phyloP scores from a whole-genome alignment of 2,113 vertebrate species.

The Anhinga anhinga region DNA sequence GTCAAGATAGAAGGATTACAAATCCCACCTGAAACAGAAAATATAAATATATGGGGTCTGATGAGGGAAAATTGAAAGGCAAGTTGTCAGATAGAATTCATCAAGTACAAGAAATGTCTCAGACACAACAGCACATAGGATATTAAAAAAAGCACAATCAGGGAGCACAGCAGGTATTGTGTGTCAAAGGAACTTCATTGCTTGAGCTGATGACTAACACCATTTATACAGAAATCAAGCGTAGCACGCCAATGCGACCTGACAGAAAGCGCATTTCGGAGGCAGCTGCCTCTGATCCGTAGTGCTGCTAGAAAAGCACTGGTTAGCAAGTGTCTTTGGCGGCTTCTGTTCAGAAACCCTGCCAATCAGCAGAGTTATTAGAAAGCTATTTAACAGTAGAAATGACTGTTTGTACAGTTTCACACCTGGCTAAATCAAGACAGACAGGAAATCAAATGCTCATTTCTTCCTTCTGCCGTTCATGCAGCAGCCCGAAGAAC shows the following conservation, averaged over 20 bases:
- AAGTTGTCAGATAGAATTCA: neutral
- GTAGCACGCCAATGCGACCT: neutral
- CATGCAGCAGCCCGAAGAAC: neutral
- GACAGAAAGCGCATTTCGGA: neutral
- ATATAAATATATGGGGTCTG: neutral
- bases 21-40: neutral
- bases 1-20: neutral
- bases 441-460: neutral
- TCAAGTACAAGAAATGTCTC: neutral
- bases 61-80: neutral
- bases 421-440: neutral
- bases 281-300: neutral
- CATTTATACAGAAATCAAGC: neutral
- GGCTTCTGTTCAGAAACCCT: neutral
- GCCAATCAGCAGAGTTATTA: neutral
- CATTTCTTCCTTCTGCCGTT: neutral
- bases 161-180: neutral
- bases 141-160: neutral
- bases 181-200: neutral
- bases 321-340: neutral
- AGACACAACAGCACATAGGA: neutral
- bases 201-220: neutral
- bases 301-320: neutral
- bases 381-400: neutral
- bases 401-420: neutral